phyloP scores from a whole-genome alignment of 2,797 vertebrate species.

The Clarias pachynema region DNA sequence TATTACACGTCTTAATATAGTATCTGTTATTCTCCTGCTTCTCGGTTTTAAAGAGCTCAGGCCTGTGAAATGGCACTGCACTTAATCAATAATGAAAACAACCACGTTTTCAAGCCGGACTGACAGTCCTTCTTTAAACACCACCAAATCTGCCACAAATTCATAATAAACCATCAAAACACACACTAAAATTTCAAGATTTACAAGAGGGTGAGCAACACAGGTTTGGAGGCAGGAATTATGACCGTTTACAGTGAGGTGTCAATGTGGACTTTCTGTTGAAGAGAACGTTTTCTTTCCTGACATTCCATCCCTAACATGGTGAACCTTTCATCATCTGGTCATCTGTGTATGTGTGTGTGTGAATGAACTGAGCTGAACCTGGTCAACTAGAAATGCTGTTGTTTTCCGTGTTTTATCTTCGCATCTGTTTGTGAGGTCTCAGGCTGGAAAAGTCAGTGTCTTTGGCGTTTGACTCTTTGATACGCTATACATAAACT shows the following conservation, averaged over 20 bases:
- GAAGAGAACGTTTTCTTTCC: constrained; percentile 20
- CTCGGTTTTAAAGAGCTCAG: constrained; percentile 39
- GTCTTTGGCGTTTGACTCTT: constrained; percentile 6
- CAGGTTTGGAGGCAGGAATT: constrained; percentile 58
- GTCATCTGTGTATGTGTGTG: constrained; percentile 5
- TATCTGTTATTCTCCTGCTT: constrained; percentile 26
- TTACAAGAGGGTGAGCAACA: constrained; percentile 36
- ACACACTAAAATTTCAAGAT: constrained; percentile 48
- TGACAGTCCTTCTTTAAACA: constrained; percentile 59
- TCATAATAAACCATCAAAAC: constrained; percentile 60
- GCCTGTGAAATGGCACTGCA: constrained; percentile 17
- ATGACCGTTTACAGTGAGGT: constrained; percentile 63
- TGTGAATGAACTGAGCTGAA: constrained; percentile 18
- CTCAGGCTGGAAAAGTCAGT: not conserved
- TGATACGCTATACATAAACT: constrained; percentile 17
- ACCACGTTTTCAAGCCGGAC: constrained; percentile 53
- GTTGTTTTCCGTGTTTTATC: not conserved
- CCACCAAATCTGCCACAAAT: constrained; percentile 53
- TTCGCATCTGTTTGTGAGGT: not conserved
- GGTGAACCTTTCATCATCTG: constrained; percentile 56
- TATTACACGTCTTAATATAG: constrained; percentile 26
- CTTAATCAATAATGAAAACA: constrained; percentile 38
- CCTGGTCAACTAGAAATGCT: not conserved
- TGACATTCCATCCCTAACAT: constrained; percentile 63
- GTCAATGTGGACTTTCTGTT: constrained; percentile 45